Evolutionary conservation across 2,113 vertebrate species (phyloP).

Genomic region (Pachycephala philippinensis): DNA sequence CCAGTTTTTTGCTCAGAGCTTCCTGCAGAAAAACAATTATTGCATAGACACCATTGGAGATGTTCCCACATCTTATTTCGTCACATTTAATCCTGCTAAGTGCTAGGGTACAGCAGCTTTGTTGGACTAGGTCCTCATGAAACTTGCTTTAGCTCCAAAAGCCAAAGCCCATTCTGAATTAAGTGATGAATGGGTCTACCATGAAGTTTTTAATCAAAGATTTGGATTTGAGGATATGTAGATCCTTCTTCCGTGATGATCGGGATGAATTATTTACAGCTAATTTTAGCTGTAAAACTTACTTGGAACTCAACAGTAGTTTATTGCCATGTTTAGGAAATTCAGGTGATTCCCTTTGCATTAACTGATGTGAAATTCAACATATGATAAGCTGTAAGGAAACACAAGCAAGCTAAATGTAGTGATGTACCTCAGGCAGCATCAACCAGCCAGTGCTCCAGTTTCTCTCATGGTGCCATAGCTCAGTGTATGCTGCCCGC

Average conservation of each 20-base stretch:
- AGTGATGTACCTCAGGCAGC: neutral
- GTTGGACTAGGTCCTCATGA: neutral
- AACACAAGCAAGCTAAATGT: neutral
- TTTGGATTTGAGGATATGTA: neutral
- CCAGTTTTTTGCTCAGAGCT: neutral
- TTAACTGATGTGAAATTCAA: neutral
- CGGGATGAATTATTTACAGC: neutral
- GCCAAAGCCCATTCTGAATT: neutral
- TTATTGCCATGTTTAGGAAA: neutral
- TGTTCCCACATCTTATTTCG: neutral
- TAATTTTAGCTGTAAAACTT: neutral
- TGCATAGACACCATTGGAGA: neutral
- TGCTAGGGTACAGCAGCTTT: neutral
- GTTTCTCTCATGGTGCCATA: neutral
- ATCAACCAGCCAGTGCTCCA: neutral
- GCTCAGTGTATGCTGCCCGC: neutral
- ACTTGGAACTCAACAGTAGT: neutral
- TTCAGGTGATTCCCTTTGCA: neutral
- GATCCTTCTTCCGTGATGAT: neutral
- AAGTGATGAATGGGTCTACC: neutral
- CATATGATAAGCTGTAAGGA: neutral
- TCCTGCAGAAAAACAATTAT: neutral
- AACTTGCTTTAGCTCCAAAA: neutral
- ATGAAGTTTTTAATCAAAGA: conserved; percentile 1
- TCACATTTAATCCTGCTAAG: neutral